Conservation (phyloP, 2,113 vertebrate species). For the Gambusia holbrooki region DNA sequence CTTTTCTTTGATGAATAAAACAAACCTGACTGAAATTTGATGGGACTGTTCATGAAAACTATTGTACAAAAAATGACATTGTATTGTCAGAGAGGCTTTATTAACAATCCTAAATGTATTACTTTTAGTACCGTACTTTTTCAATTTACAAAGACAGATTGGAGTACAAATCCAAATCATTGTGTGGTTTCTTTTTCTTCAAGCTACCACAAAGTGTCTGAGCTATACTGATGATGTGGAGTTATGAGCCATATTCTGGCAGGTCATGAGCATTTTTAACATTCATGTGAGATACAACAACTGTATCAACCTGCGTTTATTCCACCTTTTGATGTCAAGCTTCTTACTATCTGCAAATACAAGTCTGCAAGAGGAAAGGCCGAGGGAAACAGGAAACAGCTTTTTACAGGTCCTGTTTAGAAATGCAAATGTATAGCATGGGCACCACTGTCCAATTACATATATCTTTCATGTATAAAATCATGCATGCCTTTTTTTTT, state of each 20-base stretch:
- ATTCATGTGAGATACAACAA: conserved; percentile 57
- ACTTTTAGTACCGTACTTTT: background rate
- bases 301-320: conserved; percentile 66
- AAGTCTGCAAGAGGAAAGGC: conserved; percentile 55
- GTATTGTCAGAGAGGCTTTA: conserved; percentile 6
- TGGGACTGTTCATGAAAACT: conserved; percentile 10
- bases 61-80: background rate
- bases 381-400: conserved; percentile 55
- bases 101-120: background rate
- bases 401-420: conserved; percentile 76
- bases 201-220: conserved; percentile 15
- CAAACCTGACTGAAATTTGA: background rate
- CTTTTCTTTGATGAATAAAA: background rate
- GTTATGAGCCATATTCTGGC: conserved; percentile 15
- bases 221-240: conserved; percentile 23
- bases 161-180: background rate
- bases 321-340: conserved; percentile 62
- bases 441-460: conserved; percentile 83
- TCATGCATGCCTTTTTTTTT: conserved; percentile 79
- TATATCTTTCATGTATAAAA: conserved; percentile 85
- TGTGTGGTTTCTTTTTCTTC: background rate
- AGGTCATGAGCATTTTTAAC: conserved; percentile 31
- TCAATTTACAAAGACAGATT: conserved; percentile 8
- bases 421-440: conserved; percentile 82
- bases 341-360: conserved; percentile 72